These are phyloP conservation scores for Alviniconcha strummeri DNA, from an alignment of 2,888 invertebrate genomes.

Conservation along the genomic window DNA sequence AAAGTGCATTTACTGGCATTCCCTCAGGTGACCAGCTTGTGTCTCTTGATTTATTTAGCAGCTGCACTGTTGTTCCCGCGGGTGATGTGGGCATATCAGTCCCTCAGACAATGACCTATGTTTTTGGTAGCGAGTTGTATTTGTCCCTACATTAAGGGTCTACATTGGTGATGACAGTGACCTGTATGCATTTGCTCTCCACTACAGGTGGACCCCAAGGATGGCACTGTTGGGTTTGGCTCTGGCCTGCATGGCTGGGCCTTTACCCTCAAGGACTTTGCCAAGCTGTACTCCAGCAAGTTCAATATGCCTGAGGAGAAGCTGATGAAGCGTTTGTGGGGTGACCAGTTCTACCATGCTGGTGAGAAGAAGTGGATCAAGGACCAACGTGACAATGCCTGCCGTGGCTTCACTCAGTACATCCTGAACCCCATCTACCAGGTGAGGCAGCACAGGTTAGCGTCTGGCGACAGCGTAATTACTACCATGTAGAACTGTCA, in stretches of 20 bases:
- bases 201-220: conserved; percentile 90
- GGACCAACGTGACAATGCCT: conserved; percentile 40
- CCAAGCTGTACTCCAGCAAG: conserved; percentile 99
- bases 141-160: too few relatives aligned
- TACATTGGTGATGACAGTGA: too few relatives aligned
- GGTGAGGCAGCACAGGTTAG: conserved; percentile 76
- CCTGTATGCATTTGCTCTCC: too few relatives aligned
- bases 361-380: conserved; percentile 97
- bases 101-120: too few relatives aligned
- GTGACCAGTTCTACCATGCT: conserved; percentile 98
- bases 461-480: too few relatives aligned
- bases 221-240: conserved; percentile 99
- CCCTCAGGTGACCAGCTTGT: too few relatives aligned
- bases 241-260: conserved; percentile 99
- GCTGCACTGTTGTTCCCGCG: too few relatives aligned
- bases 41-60: too few relatives aligned
- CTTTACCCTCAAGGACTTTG: conserved; percentile 99
- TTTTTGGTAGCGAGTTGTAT: too few relatives aligned
- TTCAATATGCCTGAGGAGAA: conserved; percentile 93
- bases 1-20: too few relatives aligned
- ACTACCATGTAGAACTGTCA: neutral
- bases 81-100: too few relatives aligned
- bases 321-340: conserved; percentile 96
- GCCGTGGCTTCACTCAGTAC: conserved; percentile 98
- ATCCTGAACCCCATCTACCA: conserved; percentile 99